phyloP scores from a whole-genome alignment of 2,113 vertebrate species.

The Scytalopus superciliaris region DNA sequence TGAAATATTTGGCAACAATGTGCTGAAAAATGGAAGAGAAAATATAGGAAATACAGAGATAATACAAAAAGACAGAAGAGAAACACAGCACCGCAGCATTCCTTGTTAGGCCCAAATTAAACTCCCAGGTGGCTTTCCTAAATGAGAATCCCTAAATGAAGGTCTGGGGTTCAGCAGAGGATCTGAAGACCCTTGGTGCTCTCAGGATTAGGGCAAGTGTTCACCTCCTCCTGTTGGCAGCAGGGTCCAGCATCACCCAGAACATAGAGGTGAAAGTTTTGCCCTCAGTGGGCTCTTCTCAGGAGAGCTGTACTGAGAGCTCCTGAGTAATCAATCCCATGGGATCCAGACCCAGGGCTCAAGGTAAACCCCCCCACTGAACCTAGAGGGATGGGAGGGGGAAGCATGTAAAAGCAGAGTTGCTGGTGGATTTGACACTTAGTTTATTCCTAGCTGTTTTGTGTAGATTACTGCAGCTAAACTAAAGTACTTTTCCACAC shows the following conservation, averaged over 20 bases:
- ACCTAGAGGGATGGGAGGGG: background rate
- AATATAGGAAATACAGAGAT: background rate
- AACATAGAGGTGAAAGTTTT: background rate
- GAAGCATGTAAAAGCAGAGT: background rate
- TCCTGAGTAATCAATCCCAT: background rate
- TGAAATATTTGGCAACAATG: background rate
- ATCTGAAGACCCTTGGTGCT: background rate
- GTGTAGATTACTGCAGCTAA: background rate
- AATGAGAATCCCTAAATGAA: background rate
- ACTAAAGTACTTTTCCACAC: background rate
- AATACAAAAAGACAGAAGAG: background rate
- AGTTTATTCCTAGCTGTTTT: background rate
- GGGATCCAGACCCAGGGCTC: background rate
- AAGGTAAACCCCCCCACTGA: background rate
- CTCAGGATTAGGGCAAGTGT: background rate
- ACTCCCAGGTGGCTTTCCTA: background rate
- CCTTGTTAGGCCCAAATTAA: background rate
- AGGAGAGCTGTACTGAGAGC: background rate
- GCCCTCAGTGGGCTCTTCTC: background rate
- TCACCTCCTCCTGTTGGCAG: background rate
- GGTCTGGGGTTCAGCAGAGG: background rate
- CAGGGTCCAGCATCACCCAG: background rate
- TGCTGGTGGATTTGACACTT: background rate
- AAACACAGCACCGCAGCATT: background rate
- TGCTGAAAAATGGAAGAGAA: background rate